Conservation (phyloP, 2,797 vertebrate genomes). For the Euthynnus affinis region DNA sequence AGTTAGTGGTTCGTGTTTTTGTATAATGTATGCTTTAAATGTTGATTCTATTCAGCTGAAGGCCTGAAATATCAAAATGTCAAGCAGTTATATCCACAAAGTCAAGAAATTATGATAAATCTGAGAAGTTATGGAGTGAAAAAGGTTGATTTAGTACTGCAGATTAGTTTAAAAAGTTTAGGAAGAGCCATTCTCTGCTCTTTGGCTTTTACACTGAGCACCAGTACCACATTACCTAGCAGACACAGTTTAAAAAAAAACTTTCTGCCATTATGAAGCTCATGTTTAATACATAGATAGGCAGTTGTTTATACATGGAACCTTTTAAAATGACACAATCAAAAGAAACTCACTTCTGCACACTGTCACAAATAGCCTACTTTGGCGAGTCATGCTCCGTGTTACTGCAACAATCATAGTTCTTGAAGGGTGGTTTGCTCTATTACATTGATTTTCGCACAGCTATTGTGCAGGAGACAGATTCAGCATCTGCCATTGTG, state of each 20-base stretch:
- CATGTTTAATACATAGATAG: conserved; percentile 4
- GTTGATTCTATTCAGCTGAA: neutral
- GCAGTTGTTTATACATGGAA: conserved; percentile 12
- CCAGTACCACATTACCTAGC: neutral
- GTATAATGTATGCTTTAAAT: neutral
- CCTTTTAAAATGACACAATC: conserved; percentile 28
- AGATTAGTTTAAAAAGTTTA: neutral
- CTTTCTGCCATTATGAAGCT: conserved; percentile 23
- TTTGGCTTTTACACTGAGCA: conserved; percentile 3
- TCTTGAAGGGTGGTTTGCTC: conserved; percentile 53
- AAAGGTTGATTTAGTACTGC: conserved; percentile 5
- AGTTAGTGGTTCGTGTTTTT: conserved; percentile 9
- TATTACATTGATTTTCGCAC: conserved; percentile 60
- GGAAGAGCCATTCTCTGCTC: neutral
- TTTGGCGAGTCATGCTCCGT: conserved; percentile 28
- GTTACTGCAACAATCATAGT: conserved; percentile 21
- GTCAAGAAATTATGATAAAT: conserved; percentile 2
- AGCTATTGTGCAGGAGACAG: conserved; percentile 55
- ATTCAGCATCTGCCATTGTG: conserved; percentile 66
- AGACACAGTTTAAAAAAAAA: neutral
- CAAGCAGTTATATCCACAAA: conserved; percentile 7
- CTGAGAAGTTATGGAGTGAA: neutral
- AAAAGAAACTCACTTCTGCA: conserved; percentile 32
- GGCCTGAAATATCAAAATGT: conserved; percentile 22
- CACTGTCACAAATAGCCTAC: neutral